Conservation (phyloP, 2,797 vertebrate genomes). For the Epinephelus malabaricus region DNA sequence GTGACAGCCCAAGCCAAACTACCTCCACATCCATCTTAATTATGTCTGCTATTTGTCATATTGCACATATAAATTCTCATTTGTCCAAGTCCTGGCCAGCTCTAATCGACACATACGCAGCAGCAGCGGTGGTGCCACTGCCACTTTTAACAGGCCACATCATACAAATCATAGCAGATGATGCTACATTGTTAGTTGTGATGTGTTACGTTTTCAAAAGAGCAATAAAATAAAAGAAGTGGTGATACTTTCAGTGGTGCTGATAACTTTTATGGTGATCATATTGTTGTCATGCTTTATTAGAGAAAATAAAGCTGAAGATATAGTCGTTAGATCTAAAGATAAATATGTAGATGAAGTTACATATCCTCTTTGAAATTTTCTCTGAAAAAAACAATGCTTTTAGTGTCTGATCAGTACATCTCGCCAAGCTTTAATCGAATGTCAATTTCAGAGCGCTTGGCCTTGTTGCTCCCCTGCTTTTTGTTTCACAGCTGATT, state of each 20-base stretch:
- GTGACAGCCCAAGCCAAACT: conserved; percentile 43
- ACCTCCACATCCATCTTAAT: conserved; percentile 58
- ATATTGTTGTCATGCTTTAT: conserved; percentile 10
- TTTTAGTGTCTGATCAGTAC: conserved; percentile 16
- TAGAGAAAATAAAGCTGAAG: conserved; percentile 17
- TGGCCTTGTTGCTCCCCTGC: conserved; percentile 54
- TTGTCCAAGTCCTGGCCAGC: conserved; percentile 12
- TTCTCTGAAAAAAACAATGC: not conserved
- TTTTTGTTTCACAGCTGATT: conserved; percentile 64
- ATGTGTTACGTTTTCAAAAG: conserved; percentile 22
- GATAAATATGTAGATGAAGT: conserved; percentile 47
- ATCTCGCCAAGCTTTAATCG: conserved; percentile 59
- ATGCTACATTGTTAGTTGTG: not conserved
- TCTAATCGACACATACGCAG: not conserved
- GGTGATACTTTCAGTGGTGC: not conserved
- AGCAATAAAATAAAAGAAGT: not conserved
- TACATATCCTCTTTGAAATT: conserved; percentile 30
- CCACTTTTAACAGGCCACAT: conserved; percentile 31
- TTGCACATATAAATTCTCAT: conserved; percentile 48
- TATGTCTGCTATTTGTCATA: conserved; percentile 53
- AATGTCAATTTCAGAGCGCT: conserved; percentile 62
- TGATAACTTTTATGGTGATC: conserved; percentile 12
- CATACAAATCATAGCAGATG: conserved; percentile 14
- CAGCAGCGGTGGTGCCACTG: not conserved
- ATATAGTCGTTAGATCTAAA: conserved; percentile 44